phyloP scores from a whole-genome alignment of 1,140 invertebrate species.

The Gryllus bimaculatus region DNA sequence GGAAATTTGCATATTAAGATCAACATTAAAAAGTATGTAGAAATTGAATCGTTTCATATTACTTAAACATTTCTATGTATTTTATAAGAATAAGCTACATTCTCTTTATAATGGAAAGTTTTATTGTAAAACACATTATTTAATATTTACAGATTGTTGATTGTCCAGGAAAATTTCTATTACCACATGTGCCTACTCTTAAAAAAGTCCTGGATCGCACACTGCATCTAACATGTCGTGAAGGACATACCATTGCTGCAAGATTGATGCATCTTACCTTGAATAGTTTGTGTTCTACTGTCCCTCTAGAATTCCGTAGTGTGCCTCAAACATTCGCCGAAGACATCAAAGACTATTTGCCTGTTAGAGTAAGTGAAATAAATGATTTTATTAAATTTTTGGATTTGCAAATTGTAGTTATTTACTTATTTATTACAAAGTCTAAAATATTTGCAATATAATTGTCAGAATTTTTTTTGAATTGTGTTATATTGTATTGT shows the following conservation, averaged over 20 bases:
- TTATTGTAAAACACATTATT: no score
- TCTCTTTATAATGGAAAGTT: no score
- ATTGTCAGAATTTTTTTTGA: not conserved
- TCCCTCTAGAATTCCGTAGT: conserved; percentile 54
- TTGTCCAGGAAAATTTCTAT: conserved; percentile 48
- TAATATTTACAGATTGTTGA: conserved; percentile 38
- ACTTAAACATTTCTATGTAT: no score
- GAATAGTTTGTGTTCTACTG: conserved; percentile 45
- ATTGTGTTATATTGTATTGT: conserved; percentile 17
- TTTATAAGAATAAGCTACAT: no score
- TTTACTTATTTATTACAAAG: not conserved
- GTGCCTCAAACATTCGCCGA: conserved; percentile 49
- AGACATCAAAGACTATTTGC: conserved; percentile 58
- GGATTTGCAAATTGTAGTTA: not conserved
- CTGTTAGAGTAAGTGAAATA: conserved; percentile 47
- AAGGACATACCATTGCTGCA: conserved; percentile 47
- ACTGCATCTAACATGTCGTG: conserved; percentile 49
- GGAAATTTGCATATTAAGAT: no score
- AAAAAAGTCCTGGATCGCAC: conserved; percentile 50
- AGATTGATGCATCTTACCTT: conserved; percentile 40
- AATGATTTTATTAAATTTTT: not conserved
- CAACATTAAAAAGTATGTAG: no score
- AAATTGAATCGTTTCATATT: no score
- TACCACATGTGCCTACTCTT: conserved; percentile 51
- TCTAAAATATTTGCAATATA: not conserved